Evolutionary conservation across 1,140 invertebrate species (phyloP).

Genomic region (Zaprionus camerounensis): DNA sequence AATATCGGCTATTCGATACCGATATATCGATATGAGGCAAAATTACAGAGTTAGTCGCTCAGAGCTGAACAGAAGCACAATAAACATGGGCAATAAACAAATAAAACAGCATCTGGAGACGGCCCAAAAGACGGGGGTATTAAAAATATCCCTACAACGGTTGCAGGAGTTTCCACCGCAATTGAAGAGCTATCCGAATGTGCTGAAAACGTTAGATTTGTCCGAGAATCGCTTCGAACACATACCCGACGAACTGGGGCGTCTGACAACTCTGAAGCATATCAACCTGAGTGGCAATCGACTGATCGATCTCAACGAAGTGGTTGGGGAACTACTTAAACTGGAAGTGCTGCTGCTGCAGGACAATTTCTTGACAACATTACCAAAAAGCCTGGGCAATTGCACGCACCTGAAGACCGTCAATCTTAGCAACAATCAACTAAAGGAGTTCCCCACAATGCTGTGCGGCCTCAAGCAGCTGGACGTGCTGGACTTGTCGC

Average conservation of each 20-base stretch:
- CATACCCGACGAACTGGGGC: slow-evolving; percentile 91
- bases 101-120: slow-evolving; percentile 96
- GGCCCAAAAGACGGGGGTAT: slow-evolving; percentile 96
- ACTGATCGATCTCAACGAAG: slow-evolving; percentile 88
- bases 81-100: slow-evolving; percentile 92
- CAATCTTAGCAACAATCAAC: slow-evolving; percentile 91
- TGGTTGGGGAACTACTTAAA: slow-evolving; percentile 91
- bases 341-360: slow-evolving; percentile 92
- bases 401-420: slow-evolving; percentile 91
- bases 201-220: slow-evolving; percentile 93
- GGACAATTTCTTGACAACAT: slow-evolving; percentile 88
- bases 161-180: slow-evolving; percentile 89
- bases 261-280: slow-evolving; percentile 93
- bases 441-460: slow-evolving; percentile 92
- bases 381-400: slow-evolving; percentile 89
- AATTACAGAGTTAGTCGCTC: slow-evolving; percentile 17
- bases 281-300: slow-evolving; percentile 91
- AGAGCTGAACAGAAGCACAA: slow-evolving; percentile 14
- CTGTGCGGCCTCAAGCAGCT: slow-evolving; percentile 93
- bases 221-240: slow-evolving; percentile 94
- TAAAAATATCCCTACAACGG: slow-evolving; percentile 93
- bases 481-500: slow-evolving; percentile 95
- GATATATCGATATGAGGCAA: slow-evolving; percentile 36
- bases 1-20: not conserved
- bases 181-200: slow-evolving; percentile 87